Evolutionary conservation across 2,888 invertebrate species (phyloP).

Genomic region (Argynnis bischoffii): DNA sequence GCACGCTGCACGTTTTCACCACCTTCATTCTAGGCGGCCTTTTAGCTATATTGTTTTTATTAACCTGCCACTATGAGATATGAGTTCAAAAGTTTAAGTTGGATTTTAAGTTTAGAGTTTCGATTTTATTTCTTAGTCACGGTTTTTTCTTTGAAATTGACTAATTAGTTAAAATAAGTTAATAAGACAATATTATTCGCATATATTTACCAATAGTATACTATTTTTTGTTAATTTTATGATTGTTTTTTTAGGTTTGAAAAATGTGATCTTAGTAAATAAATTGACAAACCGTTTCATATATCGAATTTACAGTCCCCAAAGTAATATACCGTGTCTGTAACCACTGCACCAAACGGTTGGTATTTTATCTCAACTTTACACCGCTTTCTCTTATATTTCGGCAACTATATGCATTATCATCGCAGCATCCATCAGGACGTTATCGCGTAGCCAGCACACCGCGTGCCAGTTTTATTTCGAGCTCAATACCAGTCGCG

Average conservation of each 20-base stretch:
- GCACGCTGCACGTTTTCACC: slow-evolving; percentile 15
- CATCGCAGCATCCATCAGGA: slow-evolving; percentile 28
- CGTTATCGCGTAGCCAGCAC: slow-evolving; percentile 28
- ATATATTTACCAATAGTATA: too few species aligned
- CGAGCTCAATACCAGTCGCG: slow-evolving; percentile 4
- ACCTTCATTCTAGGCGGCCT: slow-evolving; percentile 11
- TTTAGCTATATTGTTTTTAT: slow-evolving; percentile 21
- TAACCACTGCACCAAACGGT: too few species aligned
- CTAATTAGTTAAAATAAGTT: too few species aligned
- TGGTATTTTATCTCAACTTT: background rate
- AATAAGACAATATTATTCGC: too few species aligned
- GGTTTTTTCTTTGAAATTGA: too few species aligned
- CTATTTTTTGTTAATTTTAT: too few species aligned
- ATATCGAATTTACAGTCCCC: too few species aligned
- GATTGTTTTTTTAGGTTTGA: too few species aligned
- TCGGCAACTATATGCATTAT: slow-evolving; percentile 17
- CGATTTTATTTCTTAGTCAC: background rate
- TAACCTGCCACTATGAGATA: slow-evolving; percentile 9
- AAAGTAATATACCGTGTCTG: too few species aligned
- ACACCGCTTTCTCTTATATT: background rate
- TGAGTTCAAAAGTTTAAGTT: background rate
- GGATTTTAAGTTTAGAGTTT: slow-evolving; percentile 1
- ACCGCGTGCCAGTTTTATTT: slow-evolving; percentile 26
- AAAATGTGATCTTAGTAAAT: too few species aligned
- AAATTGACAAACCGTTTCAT: too few species aligned